These are phyloP conservation scores for Heterochromis multidens DNA, from an alignment of 2,113 vertebrate genomes.

Conservation along the genomic window DNA sequence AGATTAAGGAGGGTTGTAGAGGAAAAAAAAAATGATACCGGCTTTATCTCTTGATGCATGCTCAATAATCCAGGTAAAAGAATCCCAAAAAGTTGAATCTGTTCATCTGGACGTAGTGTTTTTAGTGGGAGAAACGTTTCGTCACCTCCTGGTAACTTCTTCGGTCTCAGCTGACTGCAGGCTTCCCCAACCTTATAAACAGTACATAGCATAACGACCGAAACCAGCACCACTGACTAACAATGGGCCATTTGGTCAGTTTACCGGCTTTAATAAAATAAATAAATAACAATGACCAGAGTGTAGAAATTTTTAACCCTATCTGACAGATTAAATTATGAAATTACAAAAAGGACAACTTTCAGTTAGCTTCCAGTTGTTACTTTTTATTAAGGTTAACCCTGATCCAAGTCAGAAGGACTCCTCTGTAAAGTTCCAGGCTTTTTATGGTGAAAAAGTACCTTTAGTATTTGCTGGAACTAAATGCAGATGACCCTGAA, in stretches of 20 bases:
- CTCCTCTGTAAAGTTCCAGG: not conserved
- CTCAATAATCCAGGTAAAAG: too few species aligned
- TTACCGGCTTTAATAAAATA: not conserved
- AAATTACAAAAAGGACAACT: not conserved
- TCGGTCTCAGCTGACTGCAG: too few species aligned
- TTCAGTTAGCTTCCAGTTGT: not conserved
- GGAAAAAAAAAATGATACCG: not conserved
- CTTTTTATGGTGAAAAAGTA: not conserved
- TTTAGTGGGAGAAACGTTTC: too few species aligned
- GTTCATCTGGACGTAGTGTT: too few species aligned
- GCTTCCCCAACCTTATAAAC: too few species aligned
- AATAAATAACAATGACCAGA: not conserved
- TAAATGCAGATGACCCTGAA: not conserved
- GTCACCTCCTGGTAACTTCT: too few species aligned
- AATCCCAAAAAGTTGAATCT: too few species aligned
- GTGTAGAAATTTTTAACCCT: not conserved
- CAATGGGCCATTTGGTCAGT: too few species aligned
- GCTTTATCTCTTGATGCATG: too few species aligned
- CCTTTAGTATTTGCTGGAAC: not conserved
- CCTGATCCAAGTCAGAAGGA: not conserved
- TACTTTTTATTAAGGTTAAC: not conserved
- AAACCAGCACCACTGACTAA: too few species aligned
- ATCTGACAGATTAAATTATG: rapidly evolving
- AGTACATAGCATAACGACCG: too few species aligned
- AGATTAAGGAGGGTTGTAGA: not conserved